Conservation (phyloP, 2,888 invertebrate species). For the Rotaria socialis region DNA sequence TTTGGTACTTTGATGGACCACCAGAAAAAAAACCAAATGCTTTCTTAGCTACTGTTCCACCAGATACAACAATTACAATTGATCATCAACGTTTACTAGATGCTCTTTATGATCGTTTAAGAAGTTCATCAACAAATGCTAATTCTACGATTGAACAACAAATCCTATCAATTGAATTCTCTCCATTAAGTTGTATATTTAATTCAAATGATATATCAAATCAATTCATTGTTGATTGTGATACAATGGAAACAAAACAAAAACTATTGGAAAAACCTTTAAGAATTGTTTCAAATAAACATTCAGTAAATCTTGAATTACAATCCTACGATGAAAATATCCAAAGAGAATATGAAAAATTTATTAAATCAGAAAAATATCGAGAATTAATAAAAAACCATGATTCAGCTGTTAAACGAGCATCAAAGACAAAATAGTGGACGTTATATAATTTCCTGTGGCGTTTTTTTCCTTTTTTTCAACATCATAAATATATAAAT, state of each 20-base stretch:
- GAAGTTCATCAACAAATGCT: background rate
- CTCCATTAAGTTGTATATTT: conserved; percentile 41
- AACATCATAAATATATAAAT: background rate
- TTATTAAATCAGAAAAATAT: conserved; percentile 43
- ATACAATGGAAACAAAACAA: conserved; percentile 40
- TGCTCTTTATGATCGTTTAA: conserved; percentile 31
- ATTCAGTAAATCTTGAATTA: background rate
- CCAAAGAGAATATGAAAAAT: conserved; percentile 45
- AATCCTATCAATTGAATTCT: conserved; percentile 40
- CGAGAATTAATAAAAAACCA: conserved; percentile 44
- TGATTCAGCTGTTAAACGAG: conserved; percentile 24
- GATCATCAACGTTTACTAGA: conserved; percentile 38
- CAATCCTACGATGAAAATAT: conserved; percentile 41
- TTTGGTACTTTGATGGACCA: conserved; percentile 42
- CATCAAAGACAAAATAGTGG: background rate
- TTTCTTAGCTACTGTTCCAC: conserved; percentile 35
- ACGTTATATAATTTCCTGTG: background rate
- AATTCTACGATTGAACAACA: background rate
- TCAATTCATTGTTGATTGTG: conserved; percentile 40
- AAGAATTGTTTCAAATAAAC: conserved; percentile 23
- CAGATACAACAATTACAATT: conserved; percentile 2
- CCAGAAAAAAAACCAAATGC: conserved; percentile 40
- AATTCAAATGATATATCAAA: conserved; percentile 43
- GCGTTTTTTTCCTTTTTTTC: background rate
- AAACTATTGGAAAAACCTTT: conserved; percentile 37